Evolutionary conservation across 2,113 vertebrate genomes (phyloP).

Genomic region (Casuarius casuarius): DNA sequence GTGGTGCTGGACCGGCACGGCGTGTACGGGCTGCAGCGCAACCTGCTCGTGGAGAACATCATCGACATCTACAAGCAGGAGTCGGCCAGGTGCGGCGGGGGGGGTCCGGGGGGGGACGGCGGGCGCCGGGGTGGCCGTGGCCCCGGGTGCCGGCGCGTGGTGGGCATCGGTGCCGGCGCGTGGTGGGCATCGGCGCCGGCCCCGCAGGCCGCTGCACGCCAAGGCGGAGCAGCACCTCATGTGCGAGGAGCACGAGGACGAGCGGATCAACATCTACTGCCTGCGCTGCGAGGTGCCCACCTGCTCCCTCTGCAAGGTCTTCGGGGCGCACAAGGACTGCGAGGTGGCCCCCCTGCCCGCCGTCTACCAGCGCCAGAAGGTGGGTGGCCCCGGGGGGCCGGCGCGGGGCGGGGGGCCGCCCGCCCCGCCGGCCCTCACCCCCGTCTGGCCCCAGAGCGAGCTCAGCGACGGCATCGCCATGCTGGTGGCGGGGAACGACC

Average conservation of each 20-base stretch:
- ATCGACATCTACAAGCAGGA: slow-evolving; percentile 91
- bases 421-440: fast-evolving
- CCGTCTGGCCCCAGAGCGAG: slow-evolving; percentile 75
- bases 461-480: slow-evolving; percentile 88
- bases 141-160: too few species aligned
- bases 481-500: slow-evolving; percentile 89
- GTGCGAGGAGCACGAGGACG: slow-evolving; percentile 90
- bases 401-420: neutral
- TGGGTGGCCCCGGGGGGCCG: neutral
- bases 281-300: slow-evolving; percentile 88
- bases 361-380: slow-evolving; percentile 87
- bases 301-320: slow-evolving; percentile 95
- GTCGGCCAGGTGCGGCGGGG: slow-evolving; percentile 75
- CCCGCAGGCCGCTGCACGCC: slow-evolving; percentile 77
- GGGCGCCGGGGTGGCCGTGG: too few species aligned
- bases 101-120: neutral
- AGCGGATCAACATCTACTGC: slow-evolving; percentile 94
- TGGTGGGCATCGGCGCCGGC: neutral
- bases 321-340: slow-evolving; percentile 89
- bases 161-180: neutral
- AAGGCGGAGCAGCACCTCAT: slow-evolving; percentile 85
- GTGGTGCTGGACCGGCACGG: slow-evolving; percentile 90
- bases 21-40: slow-evolving; percentile 88
- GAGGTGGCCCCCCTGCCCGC: slow-evolving; percentile 86
- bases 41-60: slow-evolving; percentile 93